Percentiles rank a stretch among this genome's conserved stretches.
Conservation (phyloP, 2,113 vertebrate species). For the Malurus elegans region DNA sequence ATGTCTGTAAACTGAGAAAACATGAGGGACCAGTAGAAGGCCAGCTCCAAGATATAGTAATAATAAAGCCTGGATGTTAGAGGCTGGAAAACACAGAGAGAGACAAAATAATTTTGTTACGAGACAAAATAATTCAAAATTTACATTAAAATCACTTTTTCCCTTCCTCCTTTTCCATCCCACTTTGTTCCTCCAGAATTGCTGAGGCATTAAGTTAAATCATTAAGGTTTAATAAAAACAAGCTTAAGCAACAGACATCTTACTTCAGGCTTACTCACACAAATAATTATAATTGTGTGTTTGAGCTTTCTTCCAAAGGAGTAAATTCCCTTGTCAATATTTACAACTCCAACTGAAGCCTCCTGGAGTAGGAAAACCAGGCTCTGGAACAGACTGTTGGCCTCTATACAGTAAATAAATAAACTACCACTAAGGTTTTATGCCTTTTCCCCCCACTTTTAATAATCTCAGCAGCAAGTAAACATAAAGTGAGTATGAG, state of each 20-base stretch:
- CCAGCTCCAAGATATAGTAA: constrained; percentile 90
- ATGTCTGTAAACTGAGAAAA: constrained; percentile 99
- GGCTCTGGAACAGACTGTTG: not conserved
- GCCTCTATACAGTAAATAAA: not conserved
- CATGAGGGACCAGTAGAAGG: constrained; percentile 97
- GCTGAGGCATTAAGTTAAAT: not conserved
- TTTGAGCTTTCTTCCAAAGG: not conserved
- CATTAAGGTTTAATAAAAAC: not conserved
- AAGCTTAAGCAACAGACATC: not conserved
- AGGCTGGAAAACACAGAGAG: constrained; percentile 74
- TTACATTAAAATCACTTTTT: not conserved
- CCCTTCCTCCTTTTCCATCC: not conserved
- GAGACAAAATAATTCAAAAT: not conserved
- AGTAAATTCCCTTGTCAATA: not conserved
- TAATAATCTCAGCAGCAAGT: not conserved
- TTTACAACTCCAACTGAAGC: not conserved
- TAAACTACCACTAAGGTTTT: not conserved
- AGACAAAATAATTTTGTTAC: not conserved
- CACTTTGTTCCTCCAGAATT: not conserved
- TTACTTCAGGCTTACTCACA: not conserved
- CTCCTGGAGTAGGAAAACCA: not conserved
- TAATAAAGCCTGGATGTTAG: constrained; percentile 85
- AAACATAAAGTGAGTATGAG: not conserved
- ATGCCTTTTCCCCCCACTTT: not conserved
- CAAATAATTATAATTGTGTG: not conserved